These are phyloP conservation scores for Bujurquina vittata DNA, from an alignment of 2,113 vertebrate genomes.

Conservation along the genomic window DNA sequence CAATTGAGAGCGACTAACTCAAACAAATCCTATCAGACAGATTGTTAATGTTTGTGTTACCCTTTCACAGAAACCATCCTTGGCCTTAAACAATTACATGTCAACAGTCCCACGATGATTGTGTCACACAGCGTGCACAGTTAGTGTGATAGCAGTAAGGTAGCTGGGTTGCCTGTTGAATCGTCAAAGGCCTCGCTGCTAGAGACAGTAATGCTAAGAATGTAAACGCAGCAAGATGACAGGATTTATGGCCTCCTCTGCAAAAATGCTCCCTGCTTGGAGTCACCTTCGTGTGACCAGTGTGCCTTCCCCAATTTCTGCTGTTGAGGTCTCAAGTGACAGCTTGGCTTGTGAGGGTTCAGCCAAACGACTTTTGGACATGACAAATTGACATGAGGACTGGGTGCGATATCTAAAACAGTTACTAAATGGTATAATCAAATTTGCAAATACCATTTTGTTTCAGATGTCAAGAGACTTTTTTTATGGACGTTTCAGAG, in stretches of 20 bases:
- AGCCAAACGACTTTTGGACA: not conserved
- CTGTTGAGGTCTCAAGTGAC: not conserved
- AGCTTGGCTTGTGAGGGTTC: not conserved
- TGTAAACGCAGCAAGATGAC: constrained; percentile 52
- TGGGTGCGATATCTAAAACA: not conserved
- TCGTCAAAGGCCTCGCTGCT: constrained; percentile 17
- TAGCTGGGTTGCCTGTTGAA: not conserved
- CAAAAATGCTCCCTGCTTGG: constrained; percentile 33
- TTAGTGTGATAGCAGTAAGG: not conserved
- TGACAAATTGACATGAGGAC: not conserved
- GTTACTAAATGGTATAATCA: not conserved
- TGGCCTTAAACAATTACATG: not conserved
- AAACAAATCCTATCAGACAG: not conserved
- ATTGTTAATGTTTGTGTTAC: not conserved
- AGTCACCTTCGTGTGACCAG: constrained; percentile 56
- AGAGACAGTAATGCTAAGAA: constrained; percentile 55
- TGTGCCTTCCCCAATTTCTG: not conserved
- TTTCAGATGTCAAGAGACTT: not conserved
- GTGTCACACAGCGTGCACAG: not conserved
- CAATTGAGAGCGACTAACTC: not conserved
- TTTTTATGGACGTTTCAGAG: not conserved
- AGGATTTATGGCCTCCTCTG: constrained; percentile 57
- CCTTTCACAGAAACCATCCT: not conserved
- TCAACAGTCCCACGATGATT: not conserved
- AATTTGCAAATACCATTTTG: not conserved